phyloP scores from a whole-genome alignment of 2,797 vertebrate species.

The Esox lucius region DNA sequence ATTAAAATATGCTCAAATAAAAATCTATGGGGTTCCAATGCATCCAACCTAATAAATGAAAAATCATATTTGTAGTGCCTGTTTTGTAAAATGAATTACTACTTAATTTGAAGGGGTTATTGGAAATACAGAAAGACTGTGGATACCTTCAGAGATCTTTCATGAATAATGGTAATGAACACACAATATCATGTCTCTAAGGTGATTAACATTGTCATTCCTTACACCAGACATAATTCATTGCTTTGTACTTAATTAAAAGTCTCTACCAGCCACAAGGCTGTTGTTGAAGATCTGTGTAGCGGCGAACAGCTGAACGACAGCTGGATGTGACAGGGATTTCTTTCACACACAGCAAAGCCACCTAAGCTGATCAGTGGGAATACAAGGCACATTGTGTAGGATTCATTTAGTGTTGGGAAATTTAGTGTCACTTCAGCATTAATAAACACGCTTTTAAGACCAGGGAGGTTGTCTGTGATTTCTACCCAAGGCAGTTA shows the following conservation, averaged over 20 bases:
- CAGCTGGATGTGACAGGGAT: slow-evolving; percentile 31
- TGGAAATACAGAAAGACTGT: neutral
- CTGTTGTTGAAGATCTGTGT: neutral
- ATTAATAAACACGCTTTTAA: neutral
- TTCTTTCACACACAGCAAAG: slow-evolving; percentile 23
- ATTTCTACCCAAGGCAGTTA: neutral
- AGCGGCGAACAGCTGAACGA: neutral
- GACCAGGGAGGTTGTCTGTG: neutral
- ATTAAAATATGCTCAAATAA: slow-evolving; percentile 5
- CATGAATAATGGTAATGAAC: neutral
- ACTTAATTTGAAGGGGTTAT: slow-evolving; percentile 2
- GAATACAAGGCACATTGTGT: slow-evolving; percentile 49
- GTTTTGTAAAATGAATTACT: slow-evolving; percentile 10
- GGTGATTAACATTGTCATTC: neutral
- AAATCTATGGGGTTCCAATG: slow-evolving; percentile 24
- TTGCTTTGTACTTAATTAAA: neutral
- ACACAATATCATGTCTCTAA: neutral
- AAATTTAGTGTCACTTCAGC: slow-evolving; percentile 4
- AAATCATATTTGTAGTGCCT: slow-evolving; percentile 12
- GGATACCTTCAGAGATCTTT: neutral
- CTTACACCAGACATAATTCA: neutral
- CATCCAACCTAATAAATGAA: neutral
- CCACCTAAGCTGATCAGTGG: slow-evolving; percentile 5
- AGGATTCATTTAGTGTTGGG: slow-evolving; percentile 13
- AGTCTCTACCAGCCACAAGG: neutral